Evolutionary conservation across 2,113 vertebrate species (phyloP).

Genomic region (Anas platyrhynchos): DNA sequence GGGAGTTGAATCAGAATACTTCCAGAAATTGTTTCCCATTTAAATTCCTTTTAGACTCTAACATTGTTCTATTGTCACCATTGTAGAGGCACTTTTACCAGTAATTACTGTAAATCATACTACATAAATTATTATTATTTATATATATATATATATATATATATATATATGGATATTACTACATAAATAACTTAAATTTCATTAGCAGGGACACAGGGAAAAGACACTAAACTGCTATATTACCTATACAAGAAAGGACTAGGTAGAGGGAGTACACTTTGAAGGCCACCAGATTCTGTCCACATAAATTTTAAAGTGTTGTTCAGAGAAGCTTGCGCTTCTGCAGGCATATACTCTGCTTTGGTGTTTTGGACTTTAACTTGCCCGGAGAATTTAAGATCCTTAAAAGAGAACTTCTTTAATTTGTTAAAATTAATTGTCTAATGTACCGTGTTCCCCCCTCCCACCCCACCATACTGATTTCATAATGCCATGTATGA

Average conservation of each 20-base stretch:
- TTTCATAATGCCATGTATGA: background rate
- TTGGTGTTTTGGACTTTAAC: background rate
- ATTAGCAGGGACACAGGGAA: background rate
- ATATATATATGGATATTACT: background rate
- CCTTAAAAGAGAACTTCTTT: background rate
- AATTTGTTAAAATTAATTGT: background rate
- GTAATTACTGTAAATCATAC: background rate
- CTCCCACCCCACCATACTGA: background rate
- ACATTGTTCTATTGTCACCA: background rate
- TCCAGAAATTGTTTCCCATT: background rate
- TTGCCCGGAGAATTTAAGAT: background rate
- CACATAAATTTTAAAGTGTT: background rate
- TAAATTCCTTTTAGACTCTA: background rate
- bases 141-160: too few relatives aligned
- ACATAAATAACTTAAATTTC: background rate
- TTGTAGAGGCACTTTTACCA: background rate
- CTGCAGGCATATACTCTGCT: background rate
- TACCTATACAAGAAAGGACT: background rate
- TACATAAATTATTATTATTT: background rate
- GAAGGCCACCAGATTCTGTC: rapidly evolving
- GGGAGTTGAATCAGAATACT: background rate
- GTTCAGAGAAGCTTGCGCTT: background rate
- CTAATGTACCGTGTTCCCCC: background rate
- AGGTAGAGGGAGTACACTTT: rapidly evolving
- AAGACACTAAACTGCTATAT: background rate